phyloP scores from a whole-genome alignment of 2,888 invertebrate species.

The Mimumesa dahlbomi region DNA sequence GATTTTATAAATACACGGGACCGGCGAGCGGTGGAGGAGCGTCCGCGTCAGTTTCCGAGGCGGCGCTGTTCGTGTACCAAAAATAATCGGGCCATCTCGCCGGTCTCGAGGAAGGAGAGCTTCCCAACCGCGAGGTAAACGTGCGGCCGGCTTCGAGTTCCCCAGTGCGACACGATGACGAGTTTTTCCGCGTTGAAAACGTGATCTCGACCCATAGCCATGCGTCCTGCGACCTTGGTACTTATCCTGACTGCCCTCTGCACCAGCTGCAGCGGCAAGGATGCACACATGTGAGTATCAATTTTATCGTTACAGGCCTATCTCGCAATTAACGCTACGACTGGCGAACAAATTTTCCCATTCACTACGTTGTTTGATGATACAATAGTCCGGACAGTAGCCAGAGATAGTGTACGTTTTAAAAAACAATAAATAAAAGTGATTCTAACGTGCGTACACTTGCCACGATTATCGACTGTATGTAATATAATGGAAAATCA shows the following conservation, averaged over 20 bases:
- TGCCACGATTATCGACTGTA: too few species aligned
- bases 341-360: too few species aligned
- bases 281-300: conserved; percentile 57
- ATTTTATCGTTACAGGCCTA: too few species aligned
- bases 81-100: conserved; percentile 69
- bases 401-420: too few species aligned
- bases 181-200: conserved; percentile 2
- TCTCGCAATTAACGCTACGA: too few species aligned
- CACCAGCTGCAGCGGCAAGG: conserved; percentile 51
- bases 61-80: conserved; percentile 68
- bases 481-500: too few species aligned
- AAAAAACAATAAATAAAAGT: too few species aligned
- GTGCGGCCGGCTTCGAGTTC: conserved; percentile 1
- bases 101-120: conserved; percentile 20
- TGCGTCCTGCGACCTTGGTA: too few species aligned
- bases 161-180: conserved; percentile 7
- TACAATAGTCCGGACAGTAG: too few species aligned
- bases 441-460: too few species aligned
- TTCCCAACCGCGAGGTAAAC: conserved; percentile 15
- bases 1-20: conserved; percentile 73
- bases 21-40: conserved; percentile 10
- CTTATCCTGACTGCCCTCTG: conserved; percentile 31
- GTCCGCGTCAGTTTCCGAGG: conserved; percentile 39
- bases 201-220: not conserved
- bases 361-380: too few species aligned